Percentiles rank a stretch among this genome's conserved stretches.
Conservation (phyloP, 2,797 vertebrate genomes). For the Sciurus vulgaris region DNA sequence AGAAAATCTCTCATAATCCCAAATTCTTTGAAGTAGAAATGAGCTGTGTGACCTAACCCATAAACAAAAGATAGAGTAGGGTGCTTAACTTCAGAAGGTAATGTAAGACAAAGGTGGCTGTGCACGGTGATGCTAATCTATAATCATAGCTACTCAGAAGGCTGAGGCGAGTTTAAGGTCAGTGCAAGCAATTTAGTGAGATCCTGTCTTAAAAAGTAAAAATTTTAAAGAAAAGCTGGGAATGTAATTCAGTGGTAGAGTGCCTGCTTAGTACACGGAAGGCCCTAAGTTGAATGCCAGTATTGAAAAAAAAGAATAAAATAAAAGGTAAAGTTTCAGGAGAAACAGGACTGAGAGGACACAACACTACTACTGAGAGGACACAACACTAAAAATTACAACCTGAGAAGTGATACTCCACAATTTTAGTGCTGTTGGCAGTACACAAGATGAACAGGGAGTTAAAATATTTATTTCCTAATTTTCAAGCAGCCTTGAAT, state of each 20-base stretch:
- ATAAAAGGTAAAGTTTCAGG: not conserved
- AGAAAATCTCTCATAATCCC: constrained; percentile 10
- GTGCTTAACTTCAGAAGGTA: not conserved
- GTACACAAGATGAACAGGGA: not conserved
- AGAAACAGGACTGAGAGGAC: not conserved
- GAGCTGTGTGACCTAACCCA: not conserved
- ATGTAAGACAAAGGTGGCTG: not conserved
- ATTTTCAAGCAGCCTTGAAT: constrained; percentile 61
- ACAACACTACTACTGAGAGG: not conserved
- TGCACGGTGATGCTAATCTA: not conserved
- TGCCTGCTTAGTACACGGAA: not conserved
- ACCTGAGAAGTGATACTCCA: not conserved
- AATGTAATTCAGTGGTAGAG: not conserved
- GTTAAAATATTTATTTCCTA: constrained; percentile 51
- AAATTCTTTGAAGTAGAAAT: not conserved
- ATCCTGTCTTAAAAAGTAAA: not conserved
- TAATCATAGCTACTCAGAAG: not conserved
- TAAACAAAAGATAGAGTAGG: not conserved
- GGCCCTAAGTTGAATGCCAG: not conserved
- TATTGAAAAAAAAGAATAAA: not conserved
- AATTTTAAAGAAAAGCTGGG: not conserved
- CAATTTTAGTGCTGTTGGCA: not conserved
- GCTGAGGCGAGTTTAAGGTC: not conserved
- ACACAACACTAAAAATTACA: not conserved
- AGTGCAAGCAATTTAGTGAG: not conserved